Evolutionary conservation across 2,888 invertebrate genomes (phyloP).

Genomic region (Metalampra italica): DNA sequence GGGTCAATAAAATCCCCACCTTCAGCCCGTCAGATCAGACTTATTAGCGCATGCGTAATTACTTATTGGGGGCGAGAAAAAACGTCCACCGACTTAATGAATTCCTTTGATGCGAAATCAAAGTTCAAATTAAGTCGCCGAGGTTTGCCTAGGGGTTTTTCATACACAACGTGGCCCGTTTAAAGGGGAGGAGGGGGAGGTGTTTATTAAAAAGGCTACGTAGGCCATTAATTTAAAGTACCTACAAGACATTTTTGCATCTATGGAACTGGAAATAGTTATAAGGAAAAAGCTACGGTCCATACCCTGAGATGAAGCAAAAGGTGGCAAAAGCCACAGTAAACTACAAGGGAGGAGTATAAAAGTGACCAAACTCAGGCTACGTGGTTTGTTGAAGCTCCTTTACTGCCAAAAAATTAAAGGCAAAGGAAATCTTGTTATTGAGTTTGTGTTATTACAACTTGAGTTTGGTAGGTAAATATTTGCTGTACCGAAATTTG

Average conservation of each 20-base stretch:
- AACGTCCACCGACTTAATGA: conserved; percentile 22
- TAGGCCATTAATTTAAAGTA: no score
- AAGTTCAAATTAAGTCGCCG: conserved; percentile 57
- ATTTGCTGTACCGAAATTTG: neutral
- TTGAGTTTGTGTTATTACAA: conserved; percentile 2
- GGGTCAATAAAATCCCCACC: neutral
- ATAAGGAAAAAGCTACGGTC: no score
- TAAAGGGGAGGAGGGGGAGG: no score
- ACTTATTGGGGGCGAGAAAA: conserved; percentile 3
- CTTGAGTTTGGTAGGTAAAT: neutral
- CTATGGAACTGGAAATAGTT: no score
- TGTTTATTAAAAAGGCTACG: no score
- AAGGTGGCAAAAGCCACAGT: neutral
- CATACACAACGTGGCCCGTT: conserved; percentile 4
- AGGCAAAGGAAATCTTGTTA: conserved; percentile 1
- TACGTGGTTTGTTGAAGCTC: conserved; percentile 5
- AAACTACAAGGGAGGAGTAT: neutral
- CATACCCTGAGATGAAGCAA: no score
- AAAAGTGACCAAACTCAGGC: neutral
- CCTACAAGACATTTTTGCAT: no score
- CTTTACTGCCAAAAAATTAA: conserved; percentile 12
- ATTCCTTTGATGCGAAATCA: conserved; percentile 38
- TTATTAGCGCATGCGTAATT: neutral
- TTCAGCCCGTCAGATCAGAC: neutral
- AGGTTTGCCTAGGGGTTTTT: conserved; percentile 37